Evolutionary conservation across 2,797 vertebrate species (phyloP).

Genomic region (Centroberyx gerrardi): DNA sequence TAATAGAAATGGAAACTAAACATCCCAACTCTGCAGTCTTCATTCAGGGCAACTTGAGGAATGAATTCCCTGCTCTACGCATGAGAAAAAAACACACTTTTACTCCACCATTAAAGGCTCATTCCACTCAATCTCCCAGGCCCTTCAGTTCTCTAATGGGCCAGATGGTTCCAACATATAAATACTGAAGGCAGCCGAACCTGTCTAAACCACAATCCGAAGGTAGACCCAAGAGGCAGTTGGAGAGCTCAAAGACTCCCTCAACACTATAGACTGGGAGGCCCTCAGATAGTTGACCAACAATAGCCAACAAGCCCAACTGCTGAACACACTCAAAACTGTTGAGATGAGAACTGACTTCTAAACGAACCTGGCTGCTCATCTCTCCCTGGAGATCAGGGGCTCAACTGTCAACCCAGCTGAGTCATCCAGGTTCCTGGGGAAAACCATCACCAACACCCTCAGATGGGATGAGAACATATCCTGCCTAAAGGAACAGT

Average conservation of each 20-base stretch:
- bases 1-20: constrained; percentile 62
- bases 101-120: constrained; percentile 32
- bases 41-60: constrained; percentile 20
- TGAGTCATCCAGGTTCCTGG: background rate
- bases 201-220: constrained; percentile 10
- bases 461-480: constrained; percentile 16
- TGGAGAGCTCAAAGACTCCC: constrained; percentile 25
- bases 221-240: constrained; percentile 31
- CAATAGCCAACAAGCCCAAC: constrained; percentile 16
- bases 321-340: constrained; percentile 11
- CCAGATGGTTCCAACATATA: constrained; percentile 19
- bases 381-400: constrained; percentile 2
- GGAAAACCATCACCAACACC: constrained; percentile 13
- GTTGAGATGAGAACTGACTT: too few species aligned
- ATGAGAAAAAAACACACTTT: constrained; percentile 14
- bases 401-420: constrained; percentile 12
- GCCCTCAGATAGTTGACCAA: constrained; percentile 30
- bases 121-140: constrained; percentile 13
- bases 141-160: constrained; percentile 1
- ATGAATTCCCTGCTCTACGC: constrained; percentile 28
- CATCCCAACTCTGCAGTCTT: constrained; percentile 26
- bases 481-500: too few species aligned
- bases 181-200: constrained; percentile 28
- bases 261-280: constrained; percentile 16
- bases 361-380: background rate